Conservation (phyloP, 2,888 invertebrate genomes). For the Caenorhabditis sulstoni region DNA sequence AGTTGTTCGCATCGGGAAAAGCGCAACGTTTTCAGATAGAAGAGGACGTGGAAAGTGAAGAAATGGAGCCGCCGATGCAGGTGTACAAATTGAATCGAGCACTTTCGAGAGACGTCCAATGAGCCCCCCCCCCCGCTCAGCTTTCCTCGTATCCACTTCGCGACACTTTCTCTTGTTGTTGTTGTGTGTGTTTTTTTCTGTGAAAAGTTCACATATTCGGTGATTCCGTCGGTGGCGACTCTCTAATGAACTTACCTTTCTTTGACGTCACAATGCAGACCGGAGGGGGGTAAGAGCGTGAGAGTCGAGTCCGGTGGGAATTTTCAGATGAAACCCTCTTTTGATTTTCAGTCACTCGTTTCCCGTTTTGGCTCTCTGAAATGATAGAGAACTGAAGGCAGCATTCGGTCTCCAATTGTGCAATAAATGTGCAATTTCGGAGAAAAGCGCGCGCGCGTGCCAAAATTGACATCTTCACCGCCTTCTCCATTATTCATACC, state of each 20-base stretch:
- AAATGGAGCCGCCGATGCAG: constrained; percentile 33
- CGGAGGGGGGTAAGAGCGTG: too few relatives aligned
- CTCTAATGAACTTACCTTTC: too few relatives aligned
- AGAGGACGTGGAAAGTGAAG: neutral
- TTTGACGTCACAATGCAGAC: too few relatives aligned
- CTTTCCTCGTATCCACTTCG: neutral
- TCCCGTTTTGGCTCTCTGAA: neutral
- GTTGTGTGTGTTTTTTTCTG: constrained; percentile 4
- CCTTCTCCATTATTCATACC: constrained; percentile 40
- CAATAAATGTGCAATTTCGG: constrained; percentile 33
- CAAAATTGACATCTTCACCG: constrained; percentile 14
- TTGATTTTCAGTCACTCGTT: neutral
- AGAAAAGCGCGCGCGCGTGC: constrained; percentile 3
- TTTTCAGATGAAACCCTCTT: too few relatives aligned
- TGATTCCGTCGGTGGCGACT: constrained; percentile 7
- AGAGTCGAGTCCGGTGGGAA: too few relatives aligned
- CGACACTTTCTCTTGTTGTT: too few relatives aligned
- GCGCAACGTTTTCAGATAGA: constrained; percentile 1
- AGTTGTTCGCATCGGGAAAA: too few relatives aligned
- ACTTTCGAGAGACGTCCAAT: constrained; percentile 46
- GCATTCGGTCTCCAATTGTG: constrained; percentile 8
- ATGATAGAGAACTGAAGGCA: neutral
- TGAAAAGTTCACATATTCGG: constrained; percentile 15
- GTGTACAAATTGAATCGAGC: constrained; percentile 63
- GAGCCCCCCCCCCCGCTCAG: neutral